phyloP scores from a whole-genome alignment of 2,888 invertebrate species.

The Drosophila peninsularis region DNA sequence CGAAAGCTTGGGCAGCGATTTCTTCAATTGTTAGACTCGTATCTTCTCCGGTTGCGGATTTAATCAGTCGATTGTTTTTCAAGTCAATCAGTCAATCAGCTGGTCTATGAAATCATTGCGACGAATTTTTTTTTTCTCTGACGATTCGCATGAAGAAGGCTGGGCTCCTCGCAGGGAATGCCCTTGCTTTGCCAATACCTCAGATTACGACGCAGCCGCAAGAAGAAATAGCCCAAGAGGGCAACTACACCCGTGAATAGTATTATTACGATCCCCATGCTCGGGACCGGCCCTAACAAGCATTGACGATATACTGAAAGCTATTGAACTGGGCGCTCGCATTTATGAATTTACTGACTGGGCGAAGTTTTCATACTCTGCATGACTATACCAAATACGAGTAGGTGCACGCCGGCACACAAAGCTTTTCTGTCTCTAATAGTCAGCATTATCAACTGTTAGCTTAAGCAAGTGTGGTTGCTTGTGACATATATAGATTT shows the following conservation, averaged over 20 bases:
- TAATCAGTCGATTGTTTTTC: constrained; percentile 60
- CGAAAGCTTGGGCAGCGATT: constrained; percentile 86
- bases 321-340: not conserved
- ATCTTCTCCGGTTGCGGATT: constrained; percentile 30
- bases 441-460: not conserved
- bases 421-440: not conserved
- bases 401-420: no score
- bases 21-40: constrained; percentile 82
- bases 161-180: constrained; percentile 64
- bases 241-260: constrained; percentile 38
- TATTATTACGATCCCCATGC: constrained; percentile 43
- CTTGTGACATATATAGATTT: not conserved
- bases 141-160: constrained; percentile 81
- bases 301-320: constrained; percentile 17
- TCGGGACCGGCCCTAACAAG: not conserved
- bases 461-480: not conserved
- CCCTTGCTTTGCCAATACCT: constrained; percentile 57
- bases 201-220: constrained; percentile 33
- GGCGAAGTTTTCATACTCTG: not conserved
- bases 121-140: constrained; percentile 72
- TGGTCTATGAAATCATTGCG: constrained; percentile 86
- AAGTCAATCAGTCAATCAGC: constrained; percentile 84
- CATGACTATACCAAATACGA: not conserved
- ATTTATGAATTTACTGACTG: not conserved
- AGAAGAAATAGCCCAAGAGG: constrained; percentile 51